These are phyloP conservation scores for Cydia pomonella DNA, from an alignment of 1,140 invertebrate species.

Conservation along the genomic window DNA sequence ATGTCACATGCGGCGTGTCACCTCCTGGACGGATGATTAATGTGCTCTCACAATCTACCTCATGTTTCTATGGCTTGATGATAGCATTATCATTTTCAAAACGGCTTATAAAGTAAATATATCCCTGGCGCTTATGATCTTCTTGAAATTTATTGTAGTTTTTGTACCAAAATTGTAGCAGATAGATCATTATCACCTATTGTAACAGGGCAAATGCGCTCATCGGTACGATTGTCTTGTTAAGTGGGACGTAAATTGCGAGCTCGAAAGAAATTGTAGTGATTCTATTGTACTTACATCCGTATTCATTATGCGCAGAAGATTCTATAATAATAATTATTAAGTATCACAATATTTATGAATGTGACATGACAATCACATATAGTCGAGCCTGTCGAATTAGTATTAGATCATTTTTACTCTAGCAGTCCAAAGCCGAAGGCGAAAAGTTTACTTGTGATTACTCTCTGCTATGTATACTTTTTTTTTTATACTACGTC, in stretches of 20 bases:
- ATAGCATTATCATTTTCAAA: background rate
- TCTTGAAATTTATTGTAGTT: background rate
- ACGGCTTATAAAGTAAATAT: background rate
- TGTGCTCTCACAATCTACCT: conserved; percentile 10
- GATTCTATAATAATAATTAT: background rate
- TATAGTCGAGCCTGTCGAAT: no score
- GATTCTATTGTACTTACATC: conserved; percentile 10
- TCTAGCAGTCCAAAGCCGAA: no score
- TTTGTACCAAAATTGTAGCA: conserved; percentile 20
- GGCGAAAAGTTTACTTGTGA: no score
- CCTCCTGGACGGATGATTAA: conserved; percentile 27
- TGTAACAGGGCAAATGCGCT: background rate
- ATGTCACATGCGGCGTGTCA: conserved; percentile 28
- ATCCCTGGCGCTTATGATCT: background rate
- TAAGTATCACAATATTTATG: background rate
- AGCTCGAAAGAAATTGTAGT: background rate
- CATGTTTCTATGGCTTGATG: background rate
- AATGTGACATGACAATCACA: background rate
- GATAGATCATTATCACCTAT: conserved; percentile 26
- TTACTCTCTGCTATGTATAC: no score
- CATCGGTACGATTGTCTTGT: background rate
- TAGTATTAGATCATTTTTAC: no score
- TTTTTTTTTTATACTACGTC: no score
- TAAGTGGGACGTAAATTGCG: background rate
- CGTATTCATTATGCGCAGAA: background rate